Percentiles rank a stretch among this genome's conserved stretches.
These are phyloP conservation scores for Neolamprologus cancellatus DNA, from an alignment of 2,113 vertebrate genomes.

Conservation along the genomic window DNA sequence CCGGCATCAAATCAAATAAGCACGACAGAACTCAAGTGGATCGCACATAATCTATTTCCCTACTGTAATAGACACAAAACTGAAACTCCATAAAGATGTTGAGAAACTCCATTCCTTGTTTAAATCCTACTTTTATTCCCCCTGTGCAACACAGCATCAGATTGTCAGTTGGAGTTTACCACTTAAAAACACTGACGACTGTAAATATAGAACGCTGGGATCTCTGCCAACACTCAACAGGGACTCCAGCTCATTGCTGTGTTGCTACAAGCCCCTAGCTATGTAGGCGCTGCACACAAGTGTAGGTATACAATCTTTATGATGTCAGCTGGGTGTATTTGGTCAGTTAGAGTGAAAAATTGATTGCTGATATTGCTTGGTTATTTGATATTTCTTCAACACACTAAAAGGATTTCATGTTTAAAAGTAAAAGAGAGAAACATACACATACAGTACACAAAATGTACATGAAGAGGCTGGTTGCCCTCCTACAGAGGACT, in stretches of 20 bases:
- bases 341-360: background rate
- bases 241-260: conserved; percentile 1
- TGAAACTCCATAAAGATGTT: background rate
- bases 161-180: conserved; percentile 14
- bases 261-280: background rate
- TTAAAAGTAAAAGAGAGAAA: background rate
- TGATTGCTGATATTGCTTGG: background rate
- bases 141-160: background rate
- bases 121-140: background rate
- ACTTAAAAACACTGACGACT: conserved; percentile 12
- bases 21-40: background rate
- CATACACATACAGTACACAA: background rate
- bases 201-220: background rate
- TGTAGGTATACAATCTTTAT: background rate
- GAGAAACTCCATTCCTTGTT: background rate
- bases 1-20: background rate
- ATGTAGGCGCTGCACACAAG: background rate
- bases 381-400: background rate
- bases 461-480: background rate
- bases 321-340: background rate
- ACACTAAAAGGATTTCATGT: background rate
- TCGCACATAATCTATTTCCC: background rate
- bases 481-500: background rate
- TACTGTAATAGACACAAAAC: background rate
- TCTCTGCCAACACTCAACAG: background rate